Evolutionary conservation across 2,888 invertebrate genomes (phyloP).

Genomic region (Apodemia duryi): DNA sequence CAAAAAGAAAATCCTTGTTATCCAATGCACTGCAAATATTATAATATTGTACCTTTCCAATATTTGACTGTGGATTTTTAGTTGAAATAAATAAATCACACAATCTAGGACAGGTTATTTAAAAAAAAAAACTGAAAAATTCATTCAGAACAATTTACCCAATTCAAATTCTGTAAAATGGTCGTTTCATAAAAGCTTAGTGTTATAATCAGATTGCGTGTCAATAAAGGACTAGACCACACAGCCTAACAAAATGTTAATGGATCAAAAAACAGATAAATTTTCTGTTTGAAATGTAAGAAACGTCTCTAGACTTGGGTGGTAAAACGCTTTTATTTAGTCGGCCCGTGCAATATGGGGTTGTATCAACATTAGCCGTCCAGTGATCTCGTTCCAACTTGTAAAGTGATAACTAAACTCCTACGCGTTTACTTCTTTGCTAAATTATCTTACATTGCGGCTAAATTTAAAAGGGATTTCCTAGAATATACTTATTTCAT

Average conservation of each 20-base stretch:
- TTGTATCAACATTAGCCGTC: conserved; percentile 45
- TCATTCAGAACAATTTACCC: no score
- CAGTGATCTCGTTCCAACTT: conserved; percentile 34
- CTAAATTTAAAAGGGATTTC: background rate
- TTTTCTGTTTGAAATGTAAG: conserved; percentile 6
- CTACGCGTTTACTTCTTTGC: conserved; percentile 46
- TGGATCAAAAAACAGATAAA: conserved; percentile 4
- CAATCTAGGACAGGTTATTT: no score
- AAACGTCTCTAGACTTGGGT: conserved; percentile 15
- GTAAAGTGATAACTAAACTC: conserved; percentile 39
- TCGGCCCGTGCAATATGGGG: conserved; percentile 37
- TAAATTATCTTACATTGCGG: conserved; percentile 35
- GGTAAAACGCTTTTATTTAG: conserved; percentile 10
- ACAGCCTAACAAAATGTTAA: conserved; percentile 1
- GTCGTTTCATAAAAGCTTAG: no score
- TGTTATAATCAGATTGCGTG: conserved; percentile 33
- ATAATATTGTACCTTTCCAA: no score
- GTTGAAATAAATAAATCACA: no score
- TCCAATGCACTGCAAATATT: no score
- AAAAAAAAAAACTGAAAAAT: no score
- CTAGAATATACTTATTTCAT: background rate
- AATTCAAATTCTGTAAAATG: no score
- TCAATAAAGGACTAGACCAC: conserved; percentile 14
- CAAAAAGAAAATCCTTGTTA: no score
- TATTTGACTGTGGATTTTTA: no score